Evolutionary conservation across 2,888 invertebrate genomes (phyloP).

Genomic region (Platycnemis pennipes): DNA sequence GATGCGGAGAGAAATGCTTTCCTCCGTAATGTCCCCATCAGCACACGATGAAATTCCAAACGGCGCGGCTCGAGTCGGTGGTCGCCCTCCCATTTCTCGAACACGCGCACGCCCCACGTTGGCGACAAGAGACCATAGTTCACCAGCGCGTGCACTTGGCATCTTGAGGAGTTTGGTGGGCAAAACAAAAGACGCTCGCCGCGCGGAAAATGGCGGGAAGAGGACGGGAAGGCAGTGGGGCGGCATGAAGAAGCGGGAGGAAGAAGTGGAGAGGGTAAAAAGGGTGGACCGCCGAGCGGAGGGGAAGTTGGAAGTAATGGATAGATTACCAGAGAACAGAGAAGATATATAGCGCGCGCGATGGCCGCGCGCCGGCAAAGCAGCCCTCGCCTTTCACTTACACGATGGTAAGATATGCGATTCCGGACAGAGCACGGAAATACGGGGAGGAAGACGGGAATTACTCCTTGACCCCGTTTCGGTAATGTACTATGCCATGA

Average conservation of each 20-base stretch:
- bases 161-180: slow-evolving; percentile 47
- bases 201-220: neutral
- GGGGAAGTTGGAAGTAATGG: neutral
- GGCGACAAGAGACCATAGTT: slow-evolving; percentile 42
- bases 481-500: neutral
- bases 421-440: neutral
- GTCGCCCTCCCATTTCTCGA: neutral
- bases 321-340: neutral
- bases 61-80: neutral
- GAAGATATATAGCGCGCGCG: neutral
- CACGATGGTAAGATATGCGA: slow-evolving; percentile 10
- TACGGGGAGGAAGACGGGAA: neutral
- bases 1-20: too few relatives aligned
- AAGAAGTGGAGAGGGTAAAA: neutral
- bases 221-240: neutral
- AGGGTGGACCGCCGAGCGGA: neutral
- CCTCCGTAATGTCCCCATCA: neutral
- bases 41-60: neutral
- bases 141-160: slow-evolving; percentile 60
- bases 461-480: neutral
- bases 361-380: neutral
- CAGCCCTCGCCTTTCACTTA: slow-evolving; percentile 18
- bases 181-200: slow-evolving; percentile 53
- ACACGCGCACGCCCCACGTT: neutral
- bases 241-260: neutral